phyloP scores from a whole-genome alignment of 1,140 invertebrate species.

The Papilio machaon region DNA sequence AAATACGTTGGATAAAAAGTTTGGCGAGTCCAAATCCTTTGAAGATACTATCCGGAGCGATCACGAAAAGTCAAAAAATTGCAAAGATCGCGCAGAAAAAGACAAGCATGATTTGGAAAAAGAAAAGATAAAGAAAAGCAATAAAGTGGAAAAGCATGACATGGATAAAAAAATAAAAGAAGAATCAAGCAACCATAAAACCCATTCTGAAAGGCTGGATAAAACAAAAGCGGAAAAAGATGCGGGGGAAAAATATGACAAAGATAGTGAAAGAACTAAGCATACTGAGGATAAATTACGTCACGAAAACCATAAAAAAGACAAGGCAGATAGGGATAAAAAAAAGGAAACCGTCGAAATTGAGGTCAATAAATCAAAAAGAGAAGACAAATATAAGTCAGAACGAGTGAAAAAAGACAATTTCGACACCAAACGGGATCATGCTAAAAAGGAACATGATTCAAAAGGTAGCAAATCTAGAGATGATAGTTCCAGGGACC shows the following conservation, averaged over 20 bases:
- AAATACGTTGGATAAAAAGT: conserved; percentile 52
- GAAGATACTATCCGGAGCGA: conserved; percentile 67
- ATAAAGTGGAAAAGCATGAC: conserved; percentile 61
- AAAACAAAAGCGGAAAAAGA: conserved; percentile 65
- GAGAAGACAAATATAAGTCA: conserved; percentile 71
- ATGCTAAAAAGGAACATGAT: conserved; percentile 65
- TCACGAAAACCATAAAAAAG: conserved; percentile 70
- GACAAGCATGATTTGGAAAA: conserved; percentile 82
- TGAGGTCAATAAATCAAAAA: conserved; percentile 63
- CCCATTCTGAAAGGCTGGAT: conserved; percentile 71
- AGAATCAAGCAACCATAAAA: conserved; percentile 73
- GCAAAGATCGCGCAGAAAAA: conserved; percentile 73
- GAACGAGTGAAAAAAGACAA: conserved; percentile 69
- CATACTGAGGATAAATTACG: conserved; percentile 67
- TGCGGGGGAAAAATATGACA: conserved; percentile 60
- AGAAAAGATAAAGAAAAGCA: conserved; percentile 59
- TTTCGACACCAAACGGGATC: conserved; percentile 64
- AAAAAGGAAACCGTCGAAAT: conserved; percentile 62
- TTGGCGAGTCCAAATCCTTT: conserved; percentile 58
- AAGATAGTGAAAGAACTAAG: conserved; percentile 76
- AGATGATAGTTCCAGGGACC: conserved; percentile 76
- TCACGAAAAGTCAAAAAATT: conserved; percentile 56
- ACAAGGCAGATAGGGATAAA: conserved; percentile 68
- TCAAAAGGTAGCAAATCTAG: conserved; percentile 71
- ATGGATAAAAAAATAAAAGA: conserved; percentile 79